phyloP scores from a whole-genome alignment of 2,113 vertebrate genomes.

The Cheirogaleus medius region DNA sequence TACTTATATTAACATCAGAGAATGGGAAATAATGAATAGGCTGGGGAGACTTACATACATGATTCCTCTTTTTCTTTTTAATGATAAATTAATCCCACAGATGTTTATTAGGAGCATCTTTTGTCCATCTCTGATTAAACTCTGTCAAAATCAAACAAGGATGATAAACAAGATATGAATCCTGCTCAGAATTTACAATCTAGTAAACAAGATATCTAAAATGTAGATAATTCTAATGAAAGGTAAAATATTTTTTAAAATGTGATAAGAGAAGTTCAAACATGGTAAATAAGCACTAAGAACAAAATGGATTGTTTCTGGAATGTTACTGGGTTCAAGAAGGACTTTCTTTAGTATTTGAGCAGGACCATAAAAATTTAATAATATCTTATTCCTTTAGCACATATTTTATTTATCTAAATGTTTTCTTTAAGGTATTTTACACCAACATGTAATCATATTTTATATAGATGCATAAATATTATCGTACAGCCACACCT shows the following conservation, averaged over 20 bases:
- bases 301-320: neutral
- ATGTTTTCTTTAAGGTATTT: neutral
- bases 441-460: neutral
- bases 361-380: neutral
- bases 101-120: neutral
- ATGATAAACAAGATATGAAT: neutral
- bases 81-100: neutral
- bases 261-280: neutral
- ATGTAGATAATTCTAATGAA: neutral
- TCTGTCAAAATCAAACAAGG: neutral
- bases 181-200: neutral
- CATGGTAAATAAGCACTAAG: neutral
- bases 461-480: neutral
- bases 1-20: neutral
- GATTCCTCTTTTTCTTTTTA: neutral
- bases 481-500: neutral
- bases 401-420: slow-evolving; percentile 4
- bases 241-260: neutral
- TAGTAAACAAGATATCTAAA: neutral
- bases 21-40: neutral
- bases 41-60: neutral
- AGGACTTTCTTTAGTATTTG: neutral
- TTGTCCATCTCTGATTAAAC: neutral
- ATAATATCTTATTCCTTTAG: neutral
- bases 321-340: neutral